Conservation (phyloP, 2,797 vertebrate species). For the Coilia nasus region DNA sequence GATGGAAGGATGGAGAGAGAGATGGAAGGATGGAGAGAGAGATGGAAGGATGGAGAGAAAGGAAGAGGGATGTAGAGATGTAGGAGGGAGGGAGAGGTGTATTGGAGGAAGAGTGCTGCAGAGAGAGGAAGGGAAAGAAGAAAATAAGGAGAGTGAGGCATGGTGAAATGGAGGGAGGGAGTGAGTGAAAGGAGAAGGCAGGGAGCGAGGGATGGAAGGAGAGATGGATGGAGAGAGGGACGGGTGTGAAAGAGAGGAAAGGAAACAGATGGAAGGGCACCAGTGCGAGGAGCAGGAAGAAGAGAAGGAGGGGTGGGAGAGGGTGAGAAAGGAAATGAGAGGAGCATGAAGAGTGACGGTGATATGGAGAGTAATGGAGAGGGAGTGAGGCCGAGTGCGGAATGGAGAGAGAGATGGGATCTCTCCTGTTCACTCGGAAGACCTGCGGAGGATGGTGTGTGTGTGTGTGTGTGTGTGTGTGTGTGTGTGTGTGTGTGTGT, state of each 20-base stretch:
- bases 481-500: not conserved
- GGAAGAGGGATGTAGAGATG: too few species aligned
- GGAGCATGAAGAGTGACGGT: conserved; percentile 41
- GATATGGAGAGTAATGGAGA: not conserved
- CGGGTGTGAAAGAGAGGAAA: conserved; percentile 29
- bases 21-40: too few species aligned
- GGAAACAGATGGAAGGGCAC: conserved; percentile 53
- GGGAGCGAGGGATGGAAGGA: conserved; percentile 41
- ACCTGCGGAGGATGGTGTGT: not conserved
- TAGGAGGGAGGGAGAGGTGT: too few species aligned
- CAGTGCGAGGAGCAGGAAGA: too few species aligned
- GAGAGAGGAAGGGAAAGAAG: too few species aligned
- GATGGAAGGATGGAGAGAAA: too few species aligned
- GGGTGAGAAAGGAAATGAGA: not conserved
- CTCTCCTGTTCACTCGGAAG: not conserved
- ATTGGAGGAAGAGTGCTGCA: too few species aligned
- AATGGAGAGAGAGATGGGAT: conserved; percentile 24
- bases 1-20: too few species aligned
- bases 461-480: not conserved
- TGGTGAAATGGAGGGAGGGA: conserved; percentile 37
- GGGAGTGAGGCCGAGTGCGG: conserved; percentile 50
- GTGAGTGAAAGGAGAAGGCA: conserved; percentile 46
- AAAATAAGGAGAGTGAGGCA: too few species aligned
- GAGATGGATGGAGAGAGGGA: too few species aligned
- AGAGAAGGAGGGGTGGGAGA: not conserved